Evolutionary conservation across 1,140 invertebrate genomes (phyloP).

Genomic region (Parasteatoda tepidariorum): DNA sequence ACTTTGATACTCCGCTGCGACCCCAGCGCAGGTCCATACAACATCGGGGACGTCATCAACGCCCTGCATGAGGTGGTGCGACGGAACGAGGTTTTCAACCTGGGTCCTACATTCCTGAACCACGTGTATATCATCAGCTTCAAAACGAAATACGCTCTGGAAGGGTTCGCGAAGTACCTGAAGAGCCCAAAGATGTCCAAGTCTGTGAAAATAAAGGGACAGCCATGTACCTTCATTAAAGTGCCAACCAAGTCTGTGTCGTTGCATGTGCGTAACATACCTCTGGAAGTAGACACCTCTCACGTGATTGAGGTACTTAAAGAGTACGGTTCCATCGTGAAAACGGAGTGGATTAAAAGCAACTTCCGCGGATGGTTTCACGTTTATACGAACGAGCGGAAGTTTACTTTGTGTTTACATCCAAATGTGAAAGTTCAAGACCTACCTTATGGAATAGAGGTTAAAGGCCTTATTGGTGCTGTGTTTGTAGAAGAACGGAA

Average conservation of each 20-base stretch:
- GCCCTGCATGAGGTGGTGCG: constrained; percentile 3
- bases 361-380: constrained; percentile 42
- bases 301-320: neutral
- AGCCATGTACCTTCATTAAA: neutral
- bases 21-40: constrained; percentile 10
- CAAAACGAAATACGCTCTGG: neutral
- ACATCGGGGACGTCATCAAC: constrained; percentile 17
- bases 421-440: neutral
- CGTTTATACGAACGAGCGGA: constrained; percentile 41
- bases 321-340: constrained; percentile 27
- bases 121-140: constrained; percentile 30
- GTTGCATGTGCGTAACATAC: constrained; percentile 13
- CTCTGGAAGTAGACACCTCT: constrained; percentile 16
- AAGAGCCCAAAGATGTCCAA: neutral
- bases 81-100: constrained; percentile 23
- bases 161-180: constrained; percentile 12
- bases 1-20: constrained; percentile 38
- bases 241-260: constrained; percentile 11
- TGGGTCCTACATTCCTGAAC: constrained; percentile 32
- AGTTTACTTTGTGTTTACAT: neutral
- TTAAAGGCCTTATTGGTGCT: constrained; percentile 11
- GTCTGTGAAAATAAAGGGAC: neutral
- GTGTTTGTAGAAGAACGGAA: constrained; percentile 35
- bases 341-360: constrained; percentile 14
- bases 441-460: constrained; percentile 12